phyloP scores from a whole-genome alignment of 2,888 invertebrate species.

The Chaetoderma sp. region DNA sequence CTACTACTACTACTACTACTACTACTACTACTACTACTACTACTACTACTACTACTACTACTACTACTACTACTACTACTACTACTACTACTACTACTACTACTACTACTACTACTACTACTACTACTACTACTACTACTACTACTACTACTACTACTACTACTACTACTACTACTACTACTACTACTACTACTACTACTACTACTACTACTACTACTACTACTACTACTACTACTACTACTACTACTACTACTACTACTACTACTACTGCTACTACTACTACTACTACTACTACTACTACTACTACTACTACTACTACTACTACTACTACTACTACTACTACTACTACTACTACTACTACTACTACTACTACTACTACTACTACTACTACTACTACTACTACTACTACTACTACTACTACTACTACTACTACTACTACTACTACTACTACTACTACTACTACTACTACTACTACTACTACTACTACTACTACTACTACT shows the following conservation, averaged over 20 bases:
- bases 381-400: conserved; percentile 19
- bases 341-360: conserved; percentile 17
- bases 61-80: conserved; percentile 17
- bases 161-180: conserved; percentile 21
- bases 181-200: conserved; percentile 21
- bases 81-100: conserved; percentile 19
- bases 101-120: conserved; percentile 19
- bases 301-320: conserved; percentile 21
- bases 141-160: conserved; percentile 21
- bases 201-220: conserved; percentile 18
- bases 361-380: conserved; percentile 20
- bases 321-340: conserved; percentile 11
- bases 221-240: conserved; percentile 20
- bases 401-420: conserved; percentile 21
- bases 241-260: conserved; percentile 21
- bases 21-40: conserved; percentile 19
- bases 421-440: conserved; percentile 20
- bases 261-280: conserved; percentile 19
- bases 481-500: conserved; percentile 18
- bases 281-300: conserved; percentile 20
- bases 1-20: conserved; percentile 17
- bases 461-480: conserved; percentile 19
- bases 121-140: conserved; percentile 18
- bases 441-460: conserved; percentile 18
- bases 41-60: conserved; percentile 18